phyloP scores from a whole-genome alignment of 2,113 vertebrate genomes.

The Carassius gibelio region DNA sequence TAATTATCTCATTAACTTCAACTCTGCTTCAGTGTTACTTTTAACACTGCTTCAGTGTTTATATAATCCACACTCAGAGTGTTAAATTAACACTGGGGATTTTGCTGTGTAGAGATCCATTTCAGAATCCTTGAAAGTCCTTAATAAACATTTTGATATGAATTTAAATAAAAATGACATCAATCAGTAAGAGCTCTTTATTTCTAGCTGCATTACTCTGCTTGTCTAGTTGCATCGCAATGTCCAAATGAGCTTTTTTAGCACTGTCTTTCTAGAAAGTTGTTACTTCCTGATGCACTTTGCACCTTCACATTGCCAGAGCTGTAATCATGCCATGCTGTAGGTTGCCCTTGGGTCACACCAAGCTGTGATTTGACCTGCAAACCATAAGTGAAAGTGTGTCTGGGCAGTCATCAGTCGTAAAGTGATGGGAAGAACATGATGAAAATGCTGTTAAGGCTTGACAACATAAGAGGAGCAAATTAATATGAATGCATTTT shows the following conservation, averaged over 20 bases:
- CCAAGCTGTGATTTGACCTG: slow-evolving; percentile 36
- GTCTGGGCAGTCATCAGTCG: background rate
- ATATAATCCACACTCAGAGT: too few species aligned
- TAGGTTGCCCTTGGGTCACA: background rate
- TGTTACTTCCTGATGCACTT: background rate
- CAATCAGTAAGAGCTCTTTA: background rate
- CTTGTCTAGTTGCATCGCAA: background rate
- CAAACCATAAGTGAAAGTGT: background rate
- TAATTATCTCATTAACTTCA: too few species aligned
- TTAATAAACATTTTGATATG: background rate
- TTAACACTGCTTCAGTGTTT: too few species aligned
- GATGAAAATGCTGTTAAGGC: slow-evolving; percentile 10
- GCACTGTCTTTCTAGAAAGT: background rate
- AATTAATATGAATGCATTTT: background rate
- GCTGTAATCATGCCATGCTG: slow-evolving; percentile 23
- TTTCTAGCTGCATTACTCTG: background rate
- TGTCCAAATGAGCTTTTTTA: background rate
- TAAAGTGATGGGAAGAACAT: background rate
- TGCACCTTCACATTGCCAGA: background rate
- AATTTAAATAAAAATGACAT: background rate
- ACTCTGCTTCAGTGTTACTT: too few species aligned
- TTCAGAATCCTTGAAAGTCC: background rate
- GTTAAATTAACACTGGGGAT: too few species aligned
- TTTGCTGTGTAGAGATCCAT: background rate
- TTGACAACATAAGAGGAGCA: slow-evolving; percentile 12